A percentile compares a stretch with the other conserved stretches of the same genome.
phyloP scores from a whole-genome alignment of 2,113 vertebrate genomes.

The Pygoscelis antarcticus region DNA sequence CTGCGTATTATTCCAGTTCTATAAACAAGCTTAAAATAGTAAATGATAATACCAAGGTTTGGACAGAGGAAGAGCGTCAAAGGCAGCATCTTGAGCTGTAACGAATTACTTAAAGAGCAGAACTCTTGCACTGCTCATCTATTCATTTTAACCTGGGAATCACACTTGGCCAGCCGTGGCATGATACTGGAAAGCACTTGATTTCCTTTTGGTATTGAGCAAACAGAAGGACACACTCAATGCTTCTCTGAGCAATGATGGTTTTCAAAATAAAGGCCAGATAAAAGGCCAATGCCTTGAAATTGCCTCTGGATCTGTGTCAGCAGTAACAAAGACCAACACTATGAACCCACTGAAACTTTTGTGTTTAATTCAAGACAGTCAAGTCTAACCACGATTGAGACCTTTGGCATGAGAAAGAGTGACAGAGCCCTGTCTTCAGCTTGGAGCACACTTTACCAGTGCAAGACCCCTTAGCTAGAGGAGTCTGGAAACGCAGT shows the following conservation, averaged over 20 bases:
- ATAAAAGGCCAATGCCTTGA: background rate
- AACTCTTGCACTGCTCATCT: background rate
- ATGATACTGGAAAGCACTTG: background rate
- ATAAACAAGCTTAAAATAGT: constrained; percentile 74
- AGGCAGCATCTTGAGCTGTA: constrained; percentile 16
- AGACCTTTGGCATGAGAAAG: background rate
- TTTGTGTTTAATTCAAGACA: background rate
- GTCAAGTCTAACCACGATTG: rapidly evolving
- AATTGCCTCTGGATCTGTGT: background rate
- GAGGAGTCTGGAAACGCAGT: background rate
- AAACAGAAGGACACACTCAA: background rate
- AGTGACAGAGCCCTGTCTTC: background rate
- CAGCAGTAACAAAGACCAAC: background rate
- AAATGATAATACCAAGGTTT: constrained; percentile 57
- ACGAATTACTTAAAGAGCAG: background rate
- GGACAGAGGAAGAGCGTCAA: constrained; percentile 23
- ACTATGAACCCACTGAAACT: background rate
- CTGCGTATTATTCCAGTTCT: constrained; percentile 63
- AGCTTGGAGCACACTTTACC: background rate
- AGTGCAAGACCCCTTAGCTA: background rate
- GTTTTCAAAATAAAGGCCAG: background rate
- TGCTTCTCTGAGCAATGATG: background rate
- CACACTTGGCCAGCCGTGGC: background rate
- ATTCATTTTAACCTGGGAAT: background rate
- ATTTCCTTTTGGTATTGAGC: background rate